Percentiles rank a stretch among this genome's conserved stretches.
phyloP scores from a whole-genome alignment of 2,113 vertebrate species.

The Nothoprocta pentlandii region DNA sequence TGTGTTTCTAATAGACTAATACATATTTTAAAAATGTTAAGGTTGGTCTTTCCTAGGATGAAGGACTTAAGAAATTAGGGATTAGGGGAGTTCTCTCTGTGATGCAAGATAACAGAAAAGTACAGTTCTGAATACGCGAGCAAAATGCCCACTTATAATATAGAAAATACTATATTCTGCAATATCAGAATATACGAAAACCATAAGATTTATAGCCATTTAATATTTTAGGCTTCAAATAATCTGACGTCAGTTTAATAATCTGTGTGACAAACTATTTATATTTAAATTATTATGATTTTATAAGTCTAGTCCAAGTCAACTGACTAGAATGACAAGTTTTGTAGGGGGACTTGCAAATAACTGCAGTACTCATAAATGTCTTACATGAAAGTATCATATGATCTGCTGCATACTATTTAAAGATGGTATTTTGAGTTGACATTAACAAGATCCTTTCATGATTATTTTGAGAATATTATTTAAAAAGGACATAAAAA shows the following conservation, averaged over 20 bases:
- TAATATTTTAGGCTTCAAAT: not conserved
- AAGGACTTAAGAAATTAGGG: not conserved
- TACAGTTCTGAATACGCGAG: not conserved
- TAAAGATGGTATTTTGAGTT: not conserved
- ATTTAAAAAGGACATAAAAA: slow-evolving; percentile 2
- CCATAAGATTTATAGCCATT: not conserved
- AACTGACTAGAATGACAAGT: not conserved
- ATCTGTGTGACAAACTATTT: not conserved
- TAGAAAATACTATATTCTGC: not conserved
- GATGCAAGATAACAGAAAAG: not conserved
- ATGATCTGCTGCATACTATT: not conserved
- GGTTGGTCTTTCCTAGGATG: not conserved
- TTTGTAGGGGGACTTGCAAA: not conserved
- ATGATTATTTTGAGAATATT: slow-evolving; percentile 4
- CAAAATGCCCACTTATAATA: not conserved
- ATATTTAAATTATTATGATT: not conserved
- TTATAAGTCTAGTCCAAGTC: not conserved
- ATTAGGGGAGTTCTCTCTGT: not conserved
- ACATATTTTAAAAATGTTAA: not conserved
- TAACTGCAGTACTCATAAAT: not conserved
- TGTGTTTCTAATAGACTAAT: not conserved
- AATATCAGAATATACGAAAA: not conserved
- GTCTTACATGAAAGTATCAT: not conserved
- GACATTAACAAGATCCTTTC: slow-evolving; percentile 1
- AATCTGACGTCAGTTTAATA: not conserved